Evolutionary conservation across 2,113 vertebrate species (phyloP).

Genomic region (Beaufortia kweichowensis): DNA sequence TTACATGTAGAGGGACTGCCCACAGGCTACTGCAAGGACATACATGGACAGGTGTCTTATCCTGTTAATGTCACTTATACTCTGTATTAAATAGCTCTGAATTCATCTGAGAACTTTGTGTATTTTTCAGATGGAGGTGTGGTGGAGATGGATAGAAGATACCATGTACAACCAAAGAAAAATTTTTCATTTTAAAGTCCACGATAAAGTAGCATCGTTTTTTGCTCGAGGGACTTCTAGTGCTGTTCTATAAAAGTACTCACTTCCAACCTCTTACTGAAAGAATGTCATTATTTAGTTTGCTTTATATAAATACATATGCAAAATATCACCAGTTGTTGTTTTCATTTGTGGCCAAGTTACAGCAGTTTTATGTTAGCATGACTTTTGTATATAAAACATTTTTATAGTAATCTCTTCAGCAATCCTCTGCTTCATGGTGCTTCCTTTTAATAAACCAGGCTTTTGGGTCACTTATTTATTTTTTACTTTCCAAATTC

Average conservation of each 20-base stretch:
- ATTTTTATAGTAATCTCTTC: too few relatives aligned
- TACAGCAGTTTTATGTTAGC: not conserved
- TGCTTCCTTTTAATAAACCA: too few relatives aligned
- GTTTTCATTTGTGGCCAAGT: not conserved
- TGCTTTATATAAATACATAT: not conserved
- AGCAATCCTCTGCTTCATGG: too few relatives aligned
- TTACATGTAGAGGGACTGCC: slow-evolving; percentile 83
- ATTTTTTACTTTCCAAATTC: too few relatives aligned
- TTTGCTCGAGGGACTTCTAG: slow-evolving; percentile 87
- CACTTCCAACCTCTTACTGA: not conserved
- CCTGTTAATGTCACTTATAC: not conserved
- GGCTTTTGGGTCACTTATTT: too few relatives aligned
- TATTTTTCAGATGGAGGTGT: slow-evolving; percentile 81
- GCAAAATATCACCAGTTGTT: not conserved
- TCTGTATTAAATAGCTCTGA: not conserved
- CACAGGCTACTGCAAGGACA: slow-evolving; percentile 91
- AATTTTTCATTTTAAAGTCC: slow-evolving; percentile 91
- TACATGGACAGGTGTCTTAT: slow-evolving; percentile 85
- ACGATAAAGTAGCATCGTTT: slow-evolving; percentile 87
- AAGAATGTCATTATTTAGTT: not conserved
- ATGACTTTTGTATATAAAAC: too few relatives aligned
- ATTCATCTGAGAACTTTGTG: slow-evolving; percentile 1
- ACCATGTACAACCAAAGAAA: slow-evolving; percentile 59
- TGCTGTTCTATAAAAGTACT: slow-evolving; percentile 72
- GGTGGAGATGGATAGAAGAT: slow-evolving; percentile 63